phyloP scores from a whole-genome alignment of 2,888 invertebrate species.

The Luperina testacea region DNA sequence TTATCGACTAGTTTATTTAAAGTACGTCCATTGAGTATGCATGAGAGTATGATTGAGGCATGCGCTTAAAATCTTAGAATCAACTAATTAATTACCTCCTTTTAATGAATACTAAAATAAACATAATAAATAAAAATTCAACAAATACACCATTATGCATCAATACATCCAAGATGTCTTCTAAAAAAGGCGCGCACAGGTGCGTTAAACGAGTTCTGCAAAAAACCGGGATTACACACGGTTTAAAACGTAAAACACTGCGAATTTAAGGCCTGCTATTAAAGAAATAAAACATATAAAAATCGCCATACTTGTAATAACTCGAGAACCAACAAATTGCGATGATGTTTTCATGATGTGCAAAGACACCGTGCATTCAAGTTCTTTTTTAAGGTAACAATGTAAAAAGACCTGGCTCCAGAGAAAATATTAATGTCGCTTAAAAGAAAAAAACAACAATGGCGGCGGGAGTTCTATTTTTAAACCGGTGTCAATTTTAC shows the following conservation, averaged over 20 bases:
- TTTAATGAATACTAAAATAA: background rate
- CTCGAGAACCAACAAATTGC: constrained; percentile 51
- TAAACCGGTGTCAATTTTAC: constrained; percentile 78
- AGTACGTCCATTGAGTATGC: background rate
- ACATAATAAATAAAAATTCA: constrained; percentile 12
- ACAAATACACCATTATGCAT: constrained; percentile 29
- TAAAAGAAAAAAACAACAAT: constrained; percentile 69
- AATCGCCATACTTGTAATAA: constrained; percentile 47
- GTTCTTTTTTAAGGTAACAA: constrained; percentile 54
- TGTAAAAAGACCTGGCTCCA: constrained; percentile 57
- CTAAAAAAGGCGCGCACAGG: constrained; percentile 48
- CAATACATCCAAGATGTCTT: constrained; percentile 37
- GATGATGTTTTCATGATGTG: constrained; percentile 46
- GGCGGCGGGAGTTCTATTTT: constrained; percentile 78
- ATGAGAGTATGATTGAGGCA: background rate
- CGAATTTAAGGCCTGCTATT: constrained; percentile 35
- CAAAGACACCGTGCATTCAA: constrained; percentile 56
- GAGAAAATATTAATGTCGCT: constrained; percentile 76
- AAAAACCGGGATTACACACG: constrained; percentile 36
- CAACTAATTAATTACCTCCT: background rate
- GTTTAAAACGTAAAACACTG: constrained; percentile 38
- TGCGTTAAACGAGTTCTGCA: constrained; percentile 51
- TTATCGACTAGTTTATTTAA: background rate
- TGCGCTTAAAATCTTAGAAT: background rate
- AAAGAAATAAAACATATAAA: constrained; percentile 40